Percentiles rank a stretch among this genome's conserved stretches.
phyloP scores from a whole-genome alignment of 2,113 vertebrate genomes.

The Heteronetta atricapilla region DNA sequence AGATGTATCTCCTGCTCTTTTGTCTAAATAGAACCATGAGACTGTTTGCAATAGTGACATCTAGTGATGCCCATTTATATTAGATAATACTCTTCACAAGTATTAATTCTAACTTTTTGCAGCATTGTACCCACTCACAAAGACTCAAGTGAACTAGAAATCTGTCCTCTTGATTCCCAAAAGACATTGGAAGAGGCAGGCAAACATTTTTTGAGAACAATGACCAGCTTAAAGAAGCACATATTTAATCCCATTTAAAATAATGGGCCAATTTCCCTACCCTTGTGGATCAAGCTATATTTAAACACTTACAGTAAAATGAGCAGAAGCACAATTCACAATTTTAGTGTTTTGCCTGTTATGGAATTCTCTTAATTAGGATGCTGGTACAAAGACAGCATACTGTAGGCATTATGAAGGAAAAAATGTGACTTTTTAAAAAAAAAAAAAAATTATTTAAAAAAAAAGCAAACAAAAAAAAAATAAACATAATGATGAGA shows the following conservation, averaged over 20 bases:
- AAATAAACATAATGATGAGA: background rate
- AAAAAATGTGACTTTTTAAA: background rate
- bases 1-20: background rate
- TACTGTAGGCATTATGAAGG: background rate
- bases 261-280: background rate
- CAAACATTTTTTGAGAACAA: background rate
- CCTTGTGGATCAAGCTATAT: background rate
- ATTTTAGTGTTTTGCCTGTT: background rate
- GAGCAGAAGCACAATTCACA: background rate
- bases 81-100: background rate
- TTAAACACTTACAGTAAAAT: background rate
- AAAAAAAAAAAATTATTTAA: too few species aligned
- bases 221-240: background rate
- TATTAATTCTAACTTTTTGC: background rate
- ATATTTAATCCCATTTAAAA: background rate
- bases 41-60: slow-evolving; percentile 25
- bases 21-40: background rate
- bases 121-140: background rate
- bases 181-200: background rate
- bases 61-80: background rate
- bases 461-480: too few species aligned
- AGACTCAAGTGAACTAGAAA: background rate
- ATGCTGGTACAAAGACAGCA: background rate
- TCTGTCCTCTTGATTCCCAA: background rate
- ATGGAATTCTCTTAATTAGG: background rate